Conservation (phyloP, 2,888 invertebrate species). For the Eueremaeus valkanovi region DNA sequence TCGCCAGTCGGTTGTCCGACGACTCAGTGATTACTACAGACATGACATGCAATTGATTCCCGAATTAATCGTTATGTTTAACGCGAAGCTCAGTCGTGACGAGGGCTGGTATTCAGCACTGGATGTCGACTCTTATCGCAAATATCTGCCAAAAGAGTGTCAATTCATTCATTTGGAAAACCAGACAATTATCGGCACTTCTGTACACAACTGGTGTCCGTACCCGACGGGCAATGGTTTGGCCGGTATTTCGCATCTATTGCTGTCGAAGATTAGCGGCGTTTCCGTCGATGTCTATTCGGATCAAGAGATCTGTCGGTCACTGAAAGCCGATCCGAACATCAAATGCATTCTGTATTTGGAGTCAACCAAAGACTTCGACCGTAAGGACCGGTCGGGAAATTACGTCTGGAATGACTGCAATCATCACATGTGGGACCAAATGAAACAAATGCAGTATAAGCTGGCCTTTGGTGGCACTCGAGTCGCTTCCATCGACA, state of each 20-base stretch:
- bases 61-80: conserved; percentile 25
- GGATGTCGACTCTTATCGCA: not conserved
- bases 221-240: conserved; percentile 12
- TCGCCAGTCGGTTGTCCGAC: not conserved
- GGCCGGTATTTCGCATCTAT: conserved; percentile 29
- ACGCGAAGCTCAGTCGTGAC: conserved; percentile 8
- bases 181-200: conserved; percentile 19
- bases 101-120: conserved; percentile 12
- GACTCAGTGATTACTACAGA: conserved; percentile 6
- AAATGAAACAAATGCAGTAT: conserved; percentile 15
- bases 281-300: not conserved
- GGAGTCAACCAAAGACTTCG: conserved; percentile 7
- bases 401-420: conserved; percentile 12
- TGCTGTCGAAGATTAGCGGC: conserved; percentile 2
- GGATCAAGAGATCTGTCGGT: not conserved
- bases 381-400: conserved; percentile 20
- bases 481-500: not conserved
- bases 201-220: not conserved
- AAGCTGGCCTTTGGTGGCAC: conserved; percentile 17
- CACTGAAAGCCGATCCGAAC: conserved; percentile 5
- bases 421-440: conserved; percentile 29
- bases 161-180: conserved; percentile 20
- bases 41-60: not conserved
- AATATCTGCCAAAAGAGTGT: conserved; percentile 14
- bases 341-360: conserved; percentile 27